phyloP scores from a whole-genome alignment of 2,113 vertebrate species.

The Lophochroa leadbeateri region DNA sequence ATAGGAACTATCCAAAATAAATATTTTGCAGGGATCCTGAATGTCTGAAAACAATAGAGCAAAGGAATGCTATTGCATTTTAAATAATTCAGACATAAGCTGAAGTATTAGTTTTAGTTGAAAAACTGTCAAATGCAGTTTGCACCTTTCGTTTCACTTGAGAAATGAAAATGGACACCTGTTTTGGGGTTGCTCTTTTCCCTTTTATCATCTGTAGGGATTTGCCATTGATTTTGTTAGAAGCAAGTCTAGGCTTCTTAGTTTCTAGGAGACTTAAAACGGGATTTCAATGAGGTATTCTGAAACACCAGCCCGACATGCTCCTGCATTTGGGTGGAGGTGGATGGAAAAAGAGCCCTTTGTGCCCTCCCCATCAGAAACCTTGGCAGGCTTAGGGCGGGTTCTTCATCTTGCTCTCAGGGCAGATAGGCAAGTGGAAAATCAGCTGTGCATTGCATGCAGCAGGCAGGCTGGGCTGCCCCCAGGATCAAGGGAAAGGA shows the following conservation, averaged over 20 bases:
- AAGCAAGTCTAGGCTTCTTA: neutral
- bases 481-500: neutral
- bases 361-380: neutral
- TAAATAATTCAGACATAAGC: constrained; percentile 17
- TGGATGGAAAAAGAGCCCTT: neutral
- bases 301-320: fast-evolving
- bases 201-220: neutral
- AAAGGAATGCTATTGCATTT: constrained; percentile 27
- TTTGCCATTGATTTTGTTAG: neutral
- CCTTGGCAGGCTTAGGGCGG: fast-evolving
- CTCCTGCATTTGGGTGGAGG: neutral
- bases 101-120: constrained; percentile 15
- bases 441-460: neutral
- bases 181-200: neutral
- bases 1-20: constrained; percentile 40
- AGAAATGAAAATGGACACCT: constrained; percentile 18
- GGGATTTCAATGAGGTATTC: neutral
- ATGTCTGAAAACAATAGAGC: constrained; percentile 26
- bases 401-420: neutral
- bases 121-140: constrained; percentile 42
- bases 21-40: constrained; percentile 47
- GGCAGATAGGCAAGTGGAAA: neutral
- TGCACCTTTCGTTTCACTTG: neutral
- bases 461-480: neutral
- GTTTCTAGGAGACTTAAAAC: neutral